Evolutionary conservation across 2,888 invertebrate species (phyloP).

Genomic region (Thymelicus lineola): DNA sequence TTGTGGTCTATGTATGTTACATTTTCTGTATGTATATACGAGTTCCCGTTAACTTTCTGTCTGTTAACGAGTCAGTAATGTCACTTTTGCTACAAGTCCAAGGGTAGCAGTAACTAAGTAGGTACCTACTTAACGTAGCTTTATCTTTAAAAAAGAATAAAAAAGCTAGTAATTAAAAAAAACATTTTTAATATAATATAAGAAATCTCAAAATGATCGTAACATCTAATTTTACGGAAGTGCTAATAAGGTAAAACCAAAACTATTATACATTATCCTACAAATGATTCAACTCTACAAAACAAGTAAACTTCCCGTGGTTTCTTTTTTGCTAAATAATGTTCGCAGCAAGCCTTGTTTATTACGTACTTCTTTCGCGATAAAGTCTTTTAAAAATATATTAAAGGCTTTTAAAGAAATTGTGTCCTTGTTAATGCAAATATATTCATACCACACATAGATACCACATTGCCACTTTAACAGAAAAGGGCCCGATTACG

Average conservation of each 20-base stretch:
- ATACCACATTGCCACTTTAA: neutral
- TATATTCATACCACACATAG: slow-evolving; percentile 8
- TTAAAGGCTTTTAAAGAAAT: slow-evolving; percentile 79
- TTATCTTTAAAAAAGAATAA: slow-evolving; percentile 38
- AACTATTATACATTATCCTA: slow-evolving; percentile 81
- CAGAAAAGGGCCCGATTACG: too few relatives aligned
- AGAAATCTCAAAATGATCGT: too few relatives aligned
- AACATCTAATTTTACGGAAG: too few relatives aligned
- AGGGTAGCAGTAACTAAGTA: too few relatives aligned
- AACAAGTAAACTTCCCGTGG: slow-evolving; percentile 74
- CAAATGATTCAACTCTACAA: slow-evolving; percentile 78
- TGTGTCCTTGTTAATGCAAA: slow-evolving; percentile 56
- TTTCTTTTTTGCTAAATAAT: slow-evolving; percentile 78
- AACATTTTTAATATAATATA: too few relatives aligned
- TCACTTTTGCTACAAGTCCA: too few relatives aligned
- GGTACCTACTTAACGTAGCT: too few relatives aligned
- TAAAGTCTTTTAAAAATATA: slow-evolving; percentile 79
- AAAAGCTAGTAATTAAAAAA: too few relatives aligned
- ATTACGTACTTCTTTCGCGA: slow-evolving; percentile 75
- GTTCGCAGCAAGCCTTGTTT: slow-evolving; percentile 73
- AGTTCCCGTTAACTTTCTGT: too few relatives aligned
- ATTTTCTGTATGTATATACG: too few relatives aligned
- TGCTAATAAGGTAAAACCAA: slow-evolving; percentile 79
- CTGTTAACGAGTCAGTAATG: too few relatives aligned
- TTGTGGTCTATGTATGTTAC: too few relatives aligned